Evolutionary conservation across 2,113 vertebrate species (phyloP).

Genomic region (Oostethus manadensis): DNA sequence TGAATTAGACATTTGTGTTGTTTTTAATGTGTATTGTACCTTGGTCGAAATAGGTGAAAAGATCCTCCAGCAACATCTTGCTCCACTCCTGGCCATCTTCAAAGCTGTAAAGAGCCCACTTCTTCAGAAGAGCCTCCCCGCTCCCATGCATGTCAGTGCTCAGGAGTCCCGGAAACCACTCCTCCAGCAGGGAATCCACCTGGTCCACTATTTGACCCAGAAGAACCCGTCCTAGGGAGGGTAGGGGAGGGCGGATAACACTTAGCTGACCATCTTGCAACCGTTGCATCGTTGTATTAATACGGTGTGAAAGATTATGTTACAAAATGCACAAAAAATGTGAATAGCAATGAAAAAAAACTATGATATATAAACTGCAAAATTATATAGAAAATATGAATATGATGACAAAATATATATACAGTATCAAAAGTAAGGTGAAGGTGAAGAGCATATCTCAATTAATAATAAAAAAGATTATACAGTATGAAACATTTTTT

Average conservation of each 20-base stretch:
- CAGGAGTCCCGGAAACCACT: slow-evolving; percentile 92
- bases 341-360: no score
- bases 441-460: no score
- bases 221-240: slow-evolving; percentile 78
- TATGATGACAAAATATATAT: no score
- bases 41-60: slow-evolving; percentile 79
- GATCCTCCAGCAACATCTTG: slow-evolving; percentile 86
- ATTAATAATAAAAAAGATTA: no score
- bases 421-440: no score
- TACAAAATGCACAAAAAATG: no score
- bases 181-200: slow-evolving; percentile 93
- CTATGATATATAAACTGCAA: no score
- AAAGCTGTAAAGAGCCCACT: slow-evolving; percentile 91
- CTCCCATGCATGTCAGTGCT: slow-evolving; percentile 88
- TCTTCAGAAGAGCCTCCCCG: slow-evolving; percentile 90
- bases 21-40: slow-evolving; percentile 58
- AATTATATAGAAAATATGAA: no score
- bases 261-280: background rate
- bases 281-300: no score
- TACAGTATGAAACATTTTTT: no score
- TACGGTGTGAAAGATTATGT: no score
- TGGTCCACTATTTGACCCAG: slow-evolving; percentile 96
- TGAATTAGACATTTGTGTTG: background rate
- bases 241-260: no score
- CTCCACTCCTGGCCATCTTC: slow-evolving; percentile 81